A percentile compares a stretch with the other conserved stretches of the same genome.
These are phyloP conservation scores for Antheraea yamamai DNA, from an alignment of 2,888 invertebrate species.

Conservation along the genomic window DNA sequence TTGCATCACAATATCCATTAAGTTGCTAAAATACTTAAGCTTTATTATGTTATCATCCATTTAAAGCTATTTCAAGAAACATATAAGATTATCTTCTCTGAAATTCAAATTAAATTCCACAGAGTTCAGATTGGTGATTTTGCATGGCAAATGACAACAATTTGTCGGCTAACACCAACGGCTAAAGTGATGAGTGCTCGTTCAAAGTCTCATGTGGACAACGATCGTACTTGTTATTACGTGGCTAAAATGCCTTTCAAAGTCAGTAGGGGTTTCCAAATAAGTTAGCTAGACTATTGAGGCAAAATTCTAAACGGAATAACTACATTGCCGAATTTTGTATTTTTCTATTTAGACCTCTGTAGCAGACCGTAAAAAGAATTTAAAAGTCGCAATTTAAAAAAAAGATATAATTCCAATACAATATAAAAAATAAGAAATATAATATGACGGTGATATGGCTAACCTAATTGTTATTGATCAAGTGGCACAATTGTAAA, in stretches of 20 bases:
- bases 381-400: neutral
- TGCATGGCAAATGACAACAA: neutral
- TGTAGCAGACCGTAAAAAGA: neutral
- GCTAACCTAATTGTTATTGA: neutral
- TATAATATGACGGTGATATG: neutral
- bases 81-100: neutral
- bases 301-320: neutral
- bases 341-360: neutral
- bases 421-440: neutral
- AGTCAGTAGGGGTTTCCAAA: neutral
- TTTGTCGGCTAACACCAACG: neutral
- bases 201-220: neutral
- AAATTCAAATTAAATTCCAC: neutral
- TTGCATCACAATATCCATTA: no score
- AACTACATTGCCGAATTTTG: neutral
- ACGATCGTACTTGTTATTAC: neutral
- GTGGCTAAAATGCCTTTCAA: neutral
- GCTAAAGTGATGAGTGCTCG: neutral
- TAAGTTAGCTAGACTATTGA: neutral
- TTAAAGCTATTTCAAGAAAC: neutral
- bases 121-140: neutral
- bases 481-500: neutral
- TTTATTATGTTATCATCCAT: no score
- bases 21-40: no score
- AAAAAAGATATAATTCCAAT: neutral